Percentiles rank a stretch among this genome's conserved stretches.
Conservation (phyloP, 2,797 vertebrate species). For the Phoeniculus purpureus region DNA sequence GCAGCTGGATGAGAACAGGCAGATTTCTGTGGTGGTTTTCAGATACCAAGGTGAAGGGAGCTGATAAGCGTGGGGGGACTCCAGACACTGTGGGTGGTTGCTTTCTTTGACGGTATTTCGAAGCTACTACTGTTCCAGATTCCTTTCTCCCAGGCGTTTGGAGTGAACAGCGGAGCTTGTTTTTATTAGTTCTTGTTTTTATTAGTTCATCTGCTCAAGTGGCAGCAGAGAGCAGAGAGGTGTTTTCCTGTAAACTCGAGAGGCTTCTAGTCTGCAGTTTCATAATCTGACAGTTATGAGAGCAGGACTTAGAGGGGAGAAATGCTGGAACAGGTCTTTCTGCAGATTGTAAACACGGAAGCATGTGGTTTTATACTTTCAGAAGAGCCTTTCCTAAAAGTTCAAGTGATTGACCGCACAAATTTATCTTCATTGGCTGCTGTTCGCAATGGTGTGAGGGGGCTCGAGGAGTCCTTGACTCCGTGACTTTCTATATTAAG, state of each 20-base stretch:
- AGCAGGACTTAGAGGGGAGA: slow-evolving; percentile 48
- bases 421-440: slow-evolving; percentile 37
- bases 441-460: slow-evolving; percentile 14
- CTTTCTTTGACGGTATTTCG: slow-evolving; percentile 36
- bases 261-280: slow-evolving; percentile 49
- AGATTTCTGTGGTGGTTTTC: neutral
- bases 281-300: slow-evolving; percentile 65
- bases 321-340: slow-evolving; percentile 41
- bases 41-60: slow-evolving; percentile 20
- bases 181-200: slow-evolving; percentile 67
- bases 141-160: slow-evolving; percentile 44
- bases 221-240: slow-evolving; percentile 41
- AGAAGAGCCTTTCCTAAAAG: slow-evolving; percentile 35
- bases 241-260: slow-evolving; percentile 42
- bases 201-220: slow-evolving; percentile 56
- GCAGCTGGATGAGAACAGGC: neutral
- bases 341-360: slow-evolving; percentile 38
- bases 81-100: slow-evolving; percentile 33
- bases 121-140: slow-evolving; percentile 53
- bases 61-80: slow-evolving; percentile 10
- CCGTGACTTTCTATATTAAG: slow-evolving; percentile 55
- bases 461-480: neutral
- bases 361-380: neutral
- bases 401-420: neutral
- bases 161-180: slow-evolving; percentile 28